These are phyloP conservation scores for Melanophora roralis DNA, from an alignment of 2,888 invertebrate genomes.

Conservation along the genomic window DNA sequence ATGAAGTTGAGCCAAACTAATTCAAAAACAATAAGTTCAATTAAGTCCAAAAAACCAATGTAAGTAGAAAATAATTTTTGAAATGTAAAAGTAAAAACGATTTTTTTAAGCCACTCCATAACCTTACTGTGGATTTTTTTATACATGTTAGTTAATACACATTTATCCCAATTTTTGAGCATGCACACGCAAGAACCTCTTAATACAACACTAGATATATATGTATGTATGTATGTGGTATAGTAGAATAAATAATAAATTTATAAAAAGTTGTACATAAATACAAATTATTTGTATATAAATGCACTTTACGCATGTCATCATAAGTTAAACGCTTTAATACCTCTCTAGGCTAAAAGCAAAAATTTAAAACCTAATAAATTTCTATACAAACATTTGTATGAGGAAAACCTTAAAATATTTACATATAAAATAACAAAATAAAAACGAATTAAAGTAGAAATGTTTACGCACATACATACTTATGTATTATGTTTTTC, in stretches of 20 bases:
- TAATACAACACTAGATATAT: no score
- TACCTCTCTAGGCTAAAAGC: conserved; percentile 62
- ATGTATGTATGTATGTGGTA: conserved; percentile 5
- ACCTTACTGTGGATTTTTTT: no score
- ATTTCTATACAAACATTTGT: conserved; percentile 29
- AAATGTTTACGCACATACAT: no score
- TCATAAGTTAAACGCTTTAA: conserved; percentile 61
- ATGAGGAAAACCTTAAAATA: conserved; percentile 5
- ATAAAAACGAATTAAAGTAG: not conserved
- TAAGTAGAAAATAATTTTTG: no score
- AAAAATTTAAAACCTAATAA: conserved; percentile 32
- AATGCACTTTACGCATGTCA: conserved; percentile 60
- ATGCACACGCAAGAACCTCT: no score
- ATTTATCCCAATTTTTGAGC: conserved; percentile 30
- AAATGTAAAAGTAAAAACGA: no score
- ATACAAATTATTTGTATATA: conserved; percentile 41
- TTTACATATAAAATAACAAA: conserved; percentile 6
- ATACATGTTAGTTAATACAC: conserved; percentile 46
- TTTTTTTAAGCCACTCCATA: no score
- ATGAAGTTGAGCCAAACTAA: no score
- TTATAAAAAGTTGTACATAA: conserved; percentile 43
- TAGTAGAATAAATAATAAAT: conserved; percentile 37
- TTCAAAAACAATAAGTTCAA: no score
- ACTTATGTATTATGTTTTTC: no score
- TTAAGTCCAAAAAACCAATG: no score